Conservation (phyloP, 2,113 vertebrate genomes). For the Rhynchomys soricoides region DNA sequence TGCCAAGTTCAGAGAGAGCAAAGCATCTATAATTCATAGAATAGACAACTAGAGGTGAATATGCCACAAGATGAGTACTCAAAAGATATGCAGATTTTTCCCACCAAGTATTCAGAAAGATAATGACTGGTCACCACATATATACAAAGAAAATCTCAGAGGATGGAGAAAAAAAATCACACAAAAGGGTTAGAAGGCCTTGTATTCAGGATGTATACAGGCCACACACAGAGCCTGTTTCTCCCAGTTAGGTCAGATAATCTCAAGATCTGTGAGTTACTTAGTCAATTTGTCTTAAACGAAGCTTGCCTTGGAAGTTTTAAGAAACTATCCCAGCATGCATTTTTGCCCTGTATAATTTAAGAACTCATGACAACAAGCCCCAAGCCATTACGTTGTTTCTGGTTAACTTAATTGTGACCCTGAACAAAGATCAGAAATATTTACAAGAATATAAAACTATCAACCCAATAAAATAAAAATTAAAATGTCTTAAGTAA, state of each 20-base stretch:
- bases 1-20: not conserved
- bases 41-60: not conserved
- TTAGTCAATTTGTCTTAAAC: not conserved
- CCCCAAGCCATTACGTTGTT: not conserved
- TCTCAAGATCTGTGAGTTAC: not conserved
- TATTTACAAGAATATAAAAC: conserved; percentile 1
- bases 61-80: not conserved
- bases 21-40: not conserved
- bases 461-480: not conserved
- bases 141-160: not conserved
- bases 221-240: not conserved
- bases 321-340: not conserved
- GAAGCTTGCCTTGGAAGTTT: not conserved
- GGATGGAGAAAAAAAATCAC: not conserved
- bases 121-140: not conserved
- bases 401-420: not conserved
- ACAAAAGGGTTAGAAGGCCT: not conserved
- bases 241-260: not conserved
- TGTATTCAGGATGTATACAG: not conserved
- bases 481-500: not conserved
- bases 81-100: not conserved
- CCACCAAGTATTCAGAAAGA: not conserved
- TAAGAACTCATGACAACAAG: not conserved
- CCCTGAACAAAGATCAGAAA: not conserved
- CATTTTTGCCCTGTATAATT: not conserved